A percentile compares a stretch with the other conserved stretches of the same genome.
Evolutionary conservation across 2,888 invertebrate genomes (phyloP).

Genomic region (Colletes collaris): DNA sequence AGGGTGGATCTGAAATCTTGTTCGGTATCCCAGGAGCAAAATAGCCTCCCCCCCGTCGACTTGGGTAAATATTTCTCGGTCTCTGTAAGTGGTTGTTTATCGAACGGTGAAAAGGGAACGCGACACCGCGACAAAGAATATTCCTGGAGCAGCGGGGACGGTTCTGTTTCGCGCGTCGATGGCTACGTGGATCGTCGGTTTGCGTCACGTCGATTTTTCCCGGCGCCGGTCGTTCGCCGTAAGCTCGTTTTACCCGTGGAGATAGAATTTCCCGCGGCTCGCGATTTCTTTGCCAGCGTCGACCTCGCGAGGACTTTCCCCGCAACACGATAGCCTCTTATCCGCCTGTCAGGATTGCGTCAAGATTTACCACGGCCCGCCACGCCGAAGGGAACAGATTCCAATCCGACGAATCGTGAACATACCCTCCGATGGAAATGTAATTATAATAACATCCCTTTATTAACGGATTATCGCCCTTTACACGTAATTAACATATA

Average conservation of each 20-base stretch:
- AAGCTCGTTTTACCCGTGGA: conserved; percentile 8
- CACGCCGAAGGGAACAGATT: too few species aligned
- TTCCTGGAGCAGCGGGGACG: background rate
- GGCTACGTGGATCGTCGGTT: background rate
- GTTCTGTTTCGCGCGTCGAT: background rate
- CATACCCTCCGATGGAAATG: too few species aligned
- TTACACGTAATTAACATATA: too few species aligned
- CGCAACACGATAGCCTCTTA: conserved; percentile 27
- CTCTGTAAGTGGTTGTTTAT: conserved; percentile 16
- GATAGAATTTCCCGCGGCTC: conserved; percentile 22
- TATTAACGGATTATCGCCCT: too few species aligned
- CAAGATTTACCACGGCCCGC: background rate
- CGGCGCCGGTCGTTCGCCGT: background rate
- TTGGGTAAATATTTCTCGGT: conserved; percentile 26
- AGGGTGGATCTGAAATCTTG: background rate
- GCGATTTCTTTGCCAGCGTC: background rate
- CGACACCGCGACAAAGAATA: background rate
- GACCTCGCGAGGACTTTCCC: background rate
- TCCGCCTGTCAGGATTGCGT: background rate
- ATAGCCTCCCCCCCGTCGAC: background rate
- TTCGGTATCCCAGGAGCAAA: conserved; percentile 1
- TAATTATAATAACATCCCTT: too few species aligned
- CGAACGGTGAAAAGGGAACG: conserved; percentile 5
- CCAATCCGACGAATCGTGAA: too few species aligned
- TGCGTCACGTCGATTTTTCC: conserved; percentile 16